Base-by-base conservation (phyloP, 2,888 invertebrate genomes). In the Seira musarum region DNA sequence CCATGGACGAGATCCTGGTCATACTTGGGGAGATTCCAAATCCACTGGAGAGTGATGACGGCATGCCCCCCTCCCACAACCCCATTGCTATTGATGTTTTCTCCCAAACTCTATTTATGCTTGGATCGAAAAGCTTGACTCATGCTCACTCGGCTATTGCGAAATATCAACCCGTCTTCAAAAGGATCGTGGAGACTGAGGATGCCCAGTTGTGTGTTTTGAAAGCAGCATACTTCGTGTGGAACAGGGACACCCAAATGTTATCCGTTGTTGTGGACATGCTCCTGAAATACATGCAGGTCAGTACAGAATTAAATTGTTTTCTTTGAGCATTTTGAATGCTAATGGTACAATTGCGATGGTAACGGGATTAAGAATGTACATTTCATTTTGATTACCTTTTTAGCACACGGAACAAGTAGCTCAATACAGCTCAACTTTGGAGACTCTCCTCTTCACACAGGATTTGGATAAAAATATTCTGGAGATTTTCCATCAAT, bases 131-230 rank as follows among this genome's bases (percentile, higher is more conserved):
- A 90, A 98, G 98, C 87, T 97, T 99, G 89, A 98, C 98, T 80
- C 99, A 99, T 88, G 96, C 97, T 87, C 98, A 99, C 89, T 97
- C 99, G 5, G 99, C 98, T n/a, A 95, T 99, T 84, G 96, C 97
- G 60, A 99, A 98, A 91, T 99, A 95, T 88, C 95, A 95, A 89
- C 93, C 94, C 88, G 96, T 96, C 1, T 95, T 96, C 88, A 95
- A 96, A 91, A 93, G 94, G 40, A 90, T 99, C 82, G 96, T 96
- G 0, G 96, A 96, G 88, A 94, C 95, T 0, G 98, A 98, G 88
- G 97, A 98, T 88, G 97, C 97, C 0, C 99, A 99, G 89, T 95
- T 97, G 84, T 96, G 95, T 89, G 93, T 99, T 69, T 90, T 99
- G 68, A 93, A 95, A 85, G 96, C 96, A 88, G 93, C 98, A 88